Evolutionary conservation across 2,797 vertebrate genomes (phyloP).

Genomic region (Anisognathus igniventris): DNA sequence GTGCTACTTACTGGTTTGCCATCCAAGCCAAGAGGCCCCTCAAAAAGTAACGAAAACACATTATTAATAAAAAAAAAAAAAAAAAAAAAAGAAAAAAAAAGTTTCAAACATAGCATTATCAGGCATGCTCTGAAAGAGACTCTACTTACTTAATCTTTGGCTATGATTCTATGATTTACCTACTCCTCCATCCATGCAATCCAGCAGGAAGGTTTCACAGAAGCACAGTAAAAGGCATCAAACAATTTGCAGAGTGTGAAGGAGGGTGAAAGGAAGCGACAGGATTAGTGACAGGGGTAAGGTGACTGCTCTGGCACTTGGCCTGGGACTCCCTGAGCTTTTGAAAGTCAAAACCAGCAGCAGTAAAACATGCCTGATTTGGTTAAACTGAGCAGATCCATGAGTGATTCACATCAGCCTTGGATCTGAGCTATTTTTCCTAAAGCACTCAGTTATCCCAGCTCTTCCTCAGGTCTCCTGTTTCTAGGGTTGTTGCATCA

Average conservation of each 20-base stretch:
- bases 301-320: not conserved
- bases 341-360: not conserved
- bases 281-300: slow-evolving; percentile 19
- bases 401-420: not conserved
- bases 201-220: slow-evolving; percentile 16
- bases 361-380: not conserved
- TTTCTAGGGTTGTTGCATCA: not conserved
- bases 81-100: too few species aligned
- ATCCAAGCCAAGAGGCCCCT: slow-evolving; percentile 95
- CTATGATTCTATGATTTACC: not conserved
- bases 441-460: not conserved
- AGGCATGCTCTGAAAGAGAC: not conserved
- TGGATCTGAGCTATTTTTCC: not conserved
- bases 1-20: slow-evolving; percentile 90
- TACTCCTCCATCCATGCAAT: slow-evolving; percentile 20
- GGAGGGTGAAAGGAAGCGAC: not conserved
- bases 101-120: not conserved
- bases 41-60: slow-evolving; percentile 43
- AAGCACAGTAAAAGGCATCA: not conserved
- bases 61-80: not conserved
- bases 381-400: not conserved
- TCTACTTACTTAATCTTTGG: not conserved
- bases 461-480: not conserved
- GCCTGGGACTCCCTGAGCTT: not conserved
- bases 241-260: not conserved